A percentile compares a stretch with the other conserved stretches of the same genome.
Conservation (phyloP, 23 tunicate species). For the Phallusia fumigata region DNA sequence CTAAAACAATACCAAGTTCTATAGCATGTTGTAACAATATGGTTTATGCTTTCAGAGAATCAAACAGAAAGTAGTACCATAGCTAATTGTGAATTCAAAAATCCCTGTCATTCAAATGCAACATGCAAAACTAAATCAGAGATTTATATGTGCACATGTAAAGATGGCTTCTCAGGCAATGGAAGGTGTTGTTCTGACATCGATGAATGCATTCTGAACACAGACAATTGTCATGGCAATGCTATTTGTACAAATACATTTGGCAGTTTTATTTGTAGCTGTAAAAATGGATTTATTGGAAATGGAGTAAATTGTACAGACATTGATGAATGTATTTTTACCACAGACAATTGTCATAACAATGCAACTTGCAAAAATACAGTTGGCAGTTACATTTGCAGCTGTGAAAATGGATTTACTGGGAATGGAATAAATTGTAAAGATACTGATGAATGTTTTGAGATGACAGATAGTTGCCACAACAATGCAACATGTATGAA, state of each 20-base stretch:
- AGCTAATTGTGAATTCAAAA: not conserved
- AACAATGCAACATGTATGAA: too few species aligned
- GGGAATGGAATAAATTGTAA: constrained; percentile 17
- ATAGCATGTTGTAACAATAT: not conserved
- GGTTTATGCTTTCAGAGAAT: too few species aligned
- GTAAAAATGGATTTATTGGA: constrained; percentile 26
- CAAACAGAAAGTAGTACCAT: not conserved
- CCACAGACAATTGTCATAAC: constrained; percentile 2
- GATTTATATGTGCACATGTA: not conserved
- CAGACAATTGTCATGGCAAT: constrained; percentile 14
- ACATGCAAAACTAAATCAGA: not conserved
- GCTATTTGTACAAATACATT: constrained; percentile 21
- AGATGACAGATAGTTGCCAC: too few species aligned
- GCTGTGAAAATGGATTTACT: constrained; percentile 17
- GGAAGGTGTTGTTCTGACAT: constrained; percentile 14
- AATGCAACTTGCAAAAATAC: constrained; percentile 27
- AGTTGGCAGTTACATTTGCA: constrained; percentile 7
- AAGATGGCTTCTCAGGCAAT: not conserved
- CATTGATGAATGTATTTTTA: constrained; percentile 23
- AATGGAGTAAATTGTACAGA: constrained; percentile 28
- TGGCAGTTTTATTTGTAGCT: constrained; percentile 14
- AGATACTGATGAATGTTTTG: too few species aligned
- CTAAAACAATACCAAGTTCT: too few species aligned
- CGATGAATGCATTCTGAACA: constrained; percentile 10
- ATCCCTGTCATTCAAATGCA: not conserved